These are phyloP conservation scores for Troides oblongomaculatus DNA, from an alignment of 2,888 invertebrate genomes.

Conservation along the genomic window DNA sequence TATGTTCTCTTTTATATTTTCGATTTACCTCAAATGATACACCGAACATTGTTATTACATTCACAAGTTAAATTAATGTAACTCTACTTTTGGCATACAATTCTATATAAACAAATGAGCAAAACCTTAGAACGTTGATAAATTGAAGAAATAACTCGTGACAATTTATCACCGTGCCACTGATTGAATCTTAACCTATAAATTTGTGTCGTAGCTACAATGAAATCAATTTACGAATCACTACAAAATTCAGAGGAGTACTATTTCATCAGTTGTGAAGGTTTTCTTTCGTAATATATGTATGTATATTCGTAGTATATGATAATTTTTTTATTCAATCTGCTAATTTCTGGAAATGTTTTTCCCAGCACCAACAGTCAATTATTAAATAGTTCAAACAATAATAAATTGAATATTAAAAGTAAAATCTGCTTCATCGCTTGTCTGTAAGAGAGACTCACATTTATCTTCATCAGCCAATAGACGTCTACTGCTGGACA, in stretches of 20 bases:
- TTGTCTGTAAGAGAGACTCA: background rate
- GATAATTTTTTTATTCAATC: no score
- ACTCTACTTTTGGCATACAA: background rate
- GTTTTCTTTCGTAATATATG: slow-evolving; percentile 6
- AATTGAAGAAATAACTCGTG: slow-evolving; percentile 20
- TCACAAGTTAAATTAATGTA: background rate
- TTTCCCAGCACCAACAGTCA: no score
- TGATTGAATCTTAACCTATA: slow-evolving; percentile 32
- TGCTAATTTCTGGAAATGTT: no score
- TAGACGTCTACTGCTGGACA: no score
- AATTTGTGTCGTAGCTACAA: slow-evolving; percentile 27
- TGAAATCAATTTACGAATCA: slow-evolving; percentile 28
- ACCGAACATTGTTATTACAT: background rate
- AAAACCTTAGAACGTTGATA: slow-evolving; percentile 22
- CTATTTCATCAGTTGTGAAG: slow-evolving; percentile 12
- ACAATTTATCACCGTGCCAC: slow-evolving; percentile 28
- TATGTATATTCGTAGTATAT: no score
- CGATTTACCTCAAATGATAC: background rate
- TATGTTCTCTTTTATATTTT: no score
- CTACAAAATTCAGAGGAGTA: slow-evolving; percentile 12
- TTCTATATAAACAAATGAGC: slow-evolving; percentile 6
- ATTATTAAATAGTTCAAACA: no score
- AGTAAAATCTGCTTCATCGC: background rate
- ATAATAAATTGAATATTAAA: no score
- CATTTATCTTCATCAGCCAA: background rate